Conservation (phyloP, 1,140 invertebrate species). For the Harpegnathos saltator region DNA sequence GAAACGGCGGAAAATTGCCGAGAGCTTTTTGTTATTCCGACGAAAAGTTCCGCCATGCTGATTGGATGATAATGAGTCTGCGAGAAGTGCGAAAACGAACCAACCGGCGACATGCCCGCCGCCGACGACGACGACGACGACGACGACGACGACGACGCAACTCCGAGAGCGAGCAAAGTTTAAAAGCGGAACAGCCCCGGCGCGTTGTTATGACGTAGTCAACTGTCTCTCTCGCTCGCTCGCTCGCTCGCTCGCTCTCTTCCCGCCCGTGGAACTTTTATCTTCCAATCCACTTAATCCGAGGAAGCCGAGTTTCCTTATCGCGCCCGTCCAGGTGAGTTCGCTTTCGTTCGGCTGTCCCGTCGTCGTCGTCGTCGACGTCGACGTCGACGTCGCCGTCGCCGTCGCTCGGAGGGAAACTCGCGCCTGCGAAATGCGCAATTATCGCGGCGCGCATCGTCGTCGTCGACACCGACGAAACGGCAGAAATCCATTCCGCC, state of each 20-base stretch:
- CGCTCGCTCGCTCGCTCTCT: not conserved
- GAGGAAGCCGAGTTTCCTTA: constrained; percentile 52
- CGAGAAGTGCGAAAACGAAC: constrained; percentile 63
- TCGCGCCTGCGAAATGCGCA: constrained; percentile 39
- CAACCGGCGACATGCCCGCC: constrained; percentile 24
- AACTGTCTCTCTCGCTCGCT: not conserved
- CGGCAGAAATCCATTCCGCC: constrained; percentile 45
- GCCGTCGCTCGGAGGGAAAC: not conserved
- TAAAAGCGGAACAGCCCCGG: constrained; percentile 42
- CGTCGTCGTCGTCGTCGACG: not conserved
- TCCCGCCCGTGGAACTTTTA: constrained; percentile 55
- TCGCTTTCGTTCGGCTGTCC: constrained; percentile 49
- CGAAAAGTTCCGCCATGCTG: constrained; percentile 62
- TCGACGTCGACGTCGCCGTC: not conserved
- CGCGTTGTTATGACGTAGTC: constrained; percentile 66
- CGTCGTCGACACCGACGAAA: constrained; percentile 16
- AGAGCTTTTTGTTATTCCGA: constrained; percentile 49
- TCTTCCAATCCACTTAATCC: constrained; percentile 71
- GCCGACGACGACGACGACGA: constrained; percentile 24
- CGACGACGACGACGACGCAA: not conserved
- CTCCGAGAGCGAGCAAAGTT: constrained; percentile 41
- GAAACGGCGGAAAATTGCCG: constrained; percentile 38
- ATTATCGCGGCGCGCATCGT: constrained; percentile 42
- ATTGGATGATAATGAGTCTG: constrained; percentile 65
- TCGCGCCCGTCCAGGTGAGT: constrained; percentile 39